A percentile compares a stretch with the other conserved stretches of the same genome.
phyloP scores from a whole-genome alignment of 1,140 invertebrate species.

The Zaprionus camerounensis region DNA sequence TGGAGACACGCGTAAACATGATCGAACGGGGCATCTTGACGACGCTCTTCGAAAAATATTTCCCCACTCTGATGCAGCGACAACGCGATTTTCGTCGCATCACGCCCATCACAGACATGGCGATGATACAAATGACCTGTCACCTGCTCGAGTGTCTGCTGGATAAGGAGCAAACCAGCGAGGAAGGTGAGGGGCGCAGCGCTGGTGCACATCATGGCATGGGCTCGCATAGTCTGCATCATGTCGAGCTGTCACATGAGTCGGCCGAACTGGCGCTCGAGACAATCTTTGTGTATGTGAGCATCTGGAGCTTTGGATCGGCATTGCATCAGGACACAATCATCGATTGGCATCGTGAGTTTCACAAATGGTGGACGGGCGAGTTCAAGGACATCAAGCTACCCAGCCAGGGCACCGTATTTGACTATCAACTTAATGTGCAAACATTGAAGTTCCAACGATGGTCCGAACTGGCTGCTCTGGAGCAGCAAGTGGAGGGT shows the following conservation, averaged over 20 bases:
- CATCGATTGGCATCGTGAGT: conserved; percentile 95
- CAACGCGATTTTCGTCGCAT: conserved; percentile 95
- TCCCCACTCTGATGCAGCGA: conserved; percentile 93
- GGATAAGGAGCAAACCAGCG: conserved; percentile 84
- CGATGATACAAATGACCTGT: conserved; percentile 96
- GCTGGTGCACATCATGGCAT: conserved; percentile 4
- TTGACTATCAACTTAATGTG: conserved; percentile 95
- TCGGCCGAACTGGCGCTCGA: conserved; percentile 85
- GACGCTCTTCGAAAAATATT: conserved; percentile 97
- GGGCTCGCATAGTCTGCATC: conserved; percentile 66
- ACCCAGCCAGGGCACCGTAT: conserved; percentile 92
- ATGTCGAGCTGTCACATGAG: conserved; percentile 60
- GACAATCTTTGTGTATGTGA: conserved; percentile 95
- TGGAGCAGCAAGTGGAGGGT: conserved; percentile 89
- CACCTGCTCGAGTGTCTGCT: conserved; percentile 94
- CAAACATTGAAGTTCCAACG: conserved; percentile 93
- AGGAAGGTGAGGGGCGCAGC: conserved; percentile 2
- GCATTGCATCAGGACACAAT: conserved; percentile 95
- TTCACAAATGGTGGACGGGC: conserved; percentile 93
- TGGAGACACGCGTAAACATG: conserved; percentile 90
- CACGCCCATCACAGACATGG: conserved; percentile 95
- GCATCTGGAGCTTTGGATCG: conserved; percentile 97
- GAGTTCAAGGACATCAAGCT: conserved; percentile 95
- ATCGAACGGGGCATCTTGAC: conserved; percentile 92
- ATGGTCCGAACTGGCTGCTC: conserved; percentile 92